Percentiles rank a stretch among this genome's conserved stretches.
Conservation (phyloP, 2,888 invertebrate genomes). For the Sminthurinus aureus region DNA sequence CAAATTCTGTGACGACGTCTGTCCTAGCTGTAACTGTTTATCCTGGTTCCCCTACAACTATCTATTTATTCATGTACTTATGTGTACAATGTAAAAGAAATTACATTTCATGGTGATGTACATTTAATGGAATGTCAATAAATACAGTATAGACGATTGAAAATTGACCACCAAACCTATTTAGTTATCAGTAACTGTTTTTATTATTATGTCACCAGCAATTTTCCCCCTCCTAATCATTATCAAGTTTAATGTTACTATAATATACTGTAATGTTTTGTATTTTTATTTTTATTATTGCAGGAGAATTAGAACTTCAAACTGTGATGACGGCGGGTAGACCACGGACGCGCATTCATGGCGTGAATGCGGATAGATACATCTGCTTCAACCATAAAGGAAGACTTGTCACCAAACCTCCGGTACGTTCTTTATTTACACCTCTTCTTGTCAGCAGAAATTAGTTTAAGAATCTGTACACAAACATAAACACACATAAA, state of each 20-base stretch:
- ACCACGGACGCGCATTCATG: slow-evolving; percentile 54
- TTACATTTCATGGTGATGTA: too few relatives aligned
- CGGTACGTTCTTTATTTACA: slow-evolving; percentile 44
- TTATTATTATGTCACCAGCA: not conserved
- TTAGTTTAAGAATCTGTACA: too few relatives aligned
- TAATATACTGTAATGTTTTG: not conserved
- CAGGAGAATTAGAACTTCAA: slow-evolving; percentile 54
- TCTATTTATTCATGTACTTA: not conserved
- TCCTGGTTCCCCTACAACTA: too few relatives aligned
- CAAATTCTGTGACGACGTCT: too few relatives aligned
- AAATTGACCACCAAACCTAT: not conserved
- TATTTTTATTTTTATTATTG: slow-evolving; percentile 26
- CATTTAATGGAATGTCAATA: not conserved
- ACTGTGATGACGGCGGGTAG: slow-evolving; percentile 43
- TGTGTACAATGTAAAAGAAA: not conserved
- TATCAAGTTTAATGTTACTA: slow-evolving; percentile 11
- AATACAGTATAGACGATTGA: not conserved
- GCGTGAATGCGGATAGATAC: slow-evolving; percentile 50
- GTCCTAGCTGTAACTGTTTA: too few relatives aligned
- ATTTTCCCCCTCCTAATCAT: not conserved
- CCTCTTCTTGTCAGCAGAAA: too few relatives aligned
- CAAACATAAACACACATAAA: too few relatives aligned
- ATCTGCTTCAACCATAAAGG: slow-evolving; percentile 58
- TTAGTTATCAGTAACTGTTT: not conserved
- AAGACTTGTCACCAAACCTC: slow-evolving; percentile 53